Evolutionary conservation across 2,888 invertebrate species (phyloP), one percentile per base, ranked within the genome.

Genomic region (Thera britannica): DNA sequence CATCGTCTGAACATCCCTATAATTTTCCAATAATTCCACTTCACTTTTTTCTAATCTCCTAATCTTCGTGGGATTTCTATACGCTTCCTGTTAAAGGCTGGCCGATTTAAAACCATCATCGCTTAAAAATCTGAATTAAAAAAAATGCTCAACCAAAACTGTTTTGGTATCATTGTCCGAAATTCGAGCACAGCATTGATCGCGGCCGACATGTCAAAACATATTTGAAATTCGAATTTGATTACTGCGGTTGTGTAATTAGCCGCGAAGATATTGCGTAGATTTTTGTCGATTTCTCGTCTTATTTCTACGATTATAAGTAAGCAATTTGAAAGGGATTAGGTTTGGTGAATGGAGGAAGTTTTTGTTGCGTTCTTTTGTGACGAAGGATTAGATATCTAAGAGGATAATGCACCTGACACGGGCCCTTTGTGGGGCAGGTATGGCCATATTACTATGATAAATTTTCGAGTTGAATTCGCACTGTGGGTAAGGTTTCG

Each of bases 1-100:
- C 75, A 77, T 77, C 82, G 74, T 80, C 78, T 76, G 75, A 83
- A 79, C 79, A 83, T 83, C 82, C 84, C 84, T 88, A 86, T 90
- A 90, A 90, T 90, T 90, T 88, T 83, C 88, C 87, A 86, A 88
- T 91, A 90, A 90, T 87, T 83, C 90, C 89, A 90, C 90, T 90
- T 85, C 82, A 90, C 81, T 86, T 90, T 90, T 88, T 91, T 87
- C 79, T 82, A 83, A 87, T 83, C 82, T 77, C 75, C 69, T 88
- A 89, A 92, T 91, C 90, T 84, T 77, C 90, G 92, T 92, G 92
- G 83, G 92, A 93, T 87, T 87, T 88, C 88, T 88, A 91, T 89
- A 84, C 79, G 79, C 81, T 90, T 90, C 90, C 90, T 89, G 87
- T 85, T 82, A 85, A 85, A 89, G 81, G 79, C 80, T 81, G 83